phyloP scores from a whole-genome alignment of 2,113 vertebrate genomes.

The Cyphomyrus discorhynchus region DNA sequence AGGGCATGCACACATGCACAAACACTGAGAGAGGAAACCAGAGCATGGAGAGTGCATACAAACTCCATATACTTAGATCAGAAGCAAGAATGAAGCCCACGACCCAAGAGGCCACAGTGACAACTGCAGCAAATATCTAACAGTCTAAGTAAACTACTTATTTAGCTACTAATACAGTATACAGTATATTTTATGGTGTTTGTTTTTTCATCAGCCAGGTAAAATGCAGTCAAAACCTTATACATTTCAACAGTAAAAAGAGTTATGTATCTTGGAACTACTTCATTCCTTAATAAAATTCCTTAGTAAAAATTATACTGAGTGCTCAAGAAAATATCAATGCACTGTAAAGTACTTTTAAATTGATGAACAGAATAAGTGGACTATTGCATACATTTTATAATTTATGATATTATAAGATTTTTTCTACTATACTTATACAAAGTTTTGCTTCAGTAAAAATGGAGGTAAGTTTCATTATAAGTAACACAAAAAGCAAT shows the following conservation, averaged over 20 bases:
- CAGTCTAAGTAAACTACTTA: not conserved
- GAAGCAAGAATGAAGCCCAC: not conserved
- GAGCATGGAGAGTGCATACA: not conserved
- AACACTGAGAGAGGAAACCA: not conserved
- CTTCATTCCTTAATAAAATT: not conserved
- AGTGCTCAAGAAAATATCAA: not conserved
- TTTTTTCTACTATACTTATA: not conserved
- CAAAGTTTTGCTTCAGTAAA: not conserved
- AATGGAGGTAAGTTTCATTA: not conserved
- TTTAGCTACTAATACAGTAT: not conserved
- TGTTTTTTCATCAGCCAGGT: not conserved
- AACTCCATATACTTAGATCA: not conserved
- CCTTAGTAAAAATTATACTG: not conserved
- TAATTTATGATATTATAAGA: not conserved
- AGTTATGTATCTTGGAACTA: not conserved
- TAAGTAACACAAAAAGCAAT: not conserved
- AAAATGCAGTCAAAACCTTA: not conserved
- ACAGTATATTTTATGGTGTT: not conserved
- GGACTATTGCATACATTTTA: not conserved
- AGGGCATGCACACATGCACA: not conserved
- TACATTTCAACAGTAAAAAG: not conserved
- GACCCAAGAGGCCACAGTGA: not conserved
- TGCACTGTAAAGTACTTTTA: not conserved
- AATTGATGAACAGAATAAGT: not conserved
- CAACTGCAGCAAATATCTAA: not conserved